Evolutionary conservation across 2,113 vertebrate genomes (phyloP), one percentile per base, ranked within the genome.

Genomic region (Amphiprion ocellaris): DNA sequence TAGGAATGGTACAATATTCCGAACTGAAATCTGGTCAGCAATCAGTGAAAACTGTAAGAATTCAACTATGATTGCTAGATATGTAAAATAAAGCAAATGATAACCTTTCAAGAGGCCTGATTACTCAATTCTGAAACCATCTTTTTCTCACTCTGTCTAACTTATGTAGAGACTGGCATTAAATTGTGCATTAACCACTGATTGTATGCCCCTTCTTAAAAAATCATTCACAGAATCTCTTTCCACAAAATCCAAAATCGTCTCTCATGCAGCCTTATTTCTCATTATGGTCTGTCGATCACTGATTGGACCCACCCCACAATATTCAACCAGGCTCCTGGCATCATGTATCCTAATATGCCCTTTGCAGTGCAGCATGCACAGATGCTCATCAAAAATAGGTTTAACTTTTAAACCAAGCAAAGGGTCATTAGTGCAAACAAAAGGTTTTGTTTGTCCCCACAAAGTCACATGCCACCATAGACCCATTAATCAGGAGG

Each of bases 41-140:
- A 68, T 72, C 77, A 69, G 24, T 41, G 26, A 50, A 10, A 79
- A 60, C 24, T 53, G 33, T 16, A 49, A 54, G 52, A 69, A 62
- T 59, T 21, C 65, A 75, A 79, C 8, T 50, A 56, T 83, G 77
- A 87, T 84, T 78, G 64, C 58, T 69, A n/a, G 66, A 75, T 81
- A 63, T 68, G 60, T 76, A 52, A 92, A 92, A 91, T 87, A 80
- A 85, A 68, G 77, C 55, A 79, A 88, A 90, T 78, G 16, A 85
- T 75, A 91, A 79, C 64, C 79, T 87, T 86, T 78, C 62, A 83
- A 77, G 37, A 73, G 15, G 2, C 21, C 55, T 76, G 71, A 87
- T 88, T 90, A 50, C 59, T 79, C 78, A 72, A 85, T 88, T 92
- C 77, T 89, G 37, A 82, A 62, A 39, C 71, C 16, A 19, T 82